Percentiles rank a stretch among this genome's conserved stretches.
These are phyloP conservation scores for Acanthosepion pharaonis DNA, from an alignment of 2,888 invertebrate genomes.

Conservation along the genomic window DNA sequence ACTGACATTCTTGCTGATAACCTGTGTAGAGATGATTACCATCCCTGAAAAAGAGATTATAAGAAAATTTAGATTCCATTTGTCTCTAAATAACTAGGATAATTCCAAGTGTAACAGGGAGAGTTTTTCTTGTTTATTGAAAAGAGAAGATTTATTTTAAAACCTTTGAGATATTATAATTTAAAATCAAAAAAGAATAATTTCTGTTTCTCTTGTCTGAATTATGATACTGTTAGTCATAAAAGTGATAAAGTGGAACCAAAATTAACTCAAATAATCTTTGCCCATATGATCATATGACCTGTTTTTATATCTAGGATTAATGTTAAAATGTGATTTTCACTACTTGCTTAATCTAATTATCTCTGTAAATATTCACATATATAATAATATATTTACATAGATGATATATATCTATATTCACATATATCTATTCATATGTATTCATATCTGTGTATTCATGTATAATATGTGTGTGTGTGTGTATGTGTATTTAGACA, in stretches of 20 bases:
- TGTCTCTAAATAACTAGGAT: background rate
- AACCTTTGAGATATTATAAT: background rate
- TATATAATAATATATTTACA: background rate
- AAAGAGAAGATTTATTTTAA: background rate
- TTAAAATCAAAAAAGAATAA: background rate
- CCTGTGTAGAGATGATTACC: background rate
- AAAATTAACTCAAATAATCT: background rate
- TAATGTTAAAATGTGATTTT: background rate
- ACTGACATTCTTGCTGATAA: too few relatives aligned
- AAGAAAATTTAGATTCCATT: background rate
- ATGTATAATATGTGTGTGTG: too few relatives aligned
- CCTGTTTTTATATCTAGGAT: background rate
- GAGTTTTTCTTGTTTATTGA: background rate
- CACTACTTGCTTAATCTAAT: background rate
- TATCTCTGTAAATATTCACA: background rate
- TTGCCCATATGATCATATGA: background rate
- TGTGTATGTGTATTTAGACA: too few relatives aligned
- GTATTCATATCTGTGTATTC: too few relatives aligned
- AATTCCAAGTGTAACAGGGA: background rate
- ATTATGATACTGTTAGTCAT: background rate
- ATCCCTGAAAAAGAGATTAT: background rate
- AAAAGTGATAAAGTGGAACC: background rate
- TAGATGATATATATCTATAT: too few relatives aligned
- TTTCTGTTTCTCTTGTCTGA: background rate
- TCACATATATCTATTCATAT: too few relatives aligned